A percentile compares a stretch with the other conserved stretches of the same genome.
These are phyloP conservation scores for Antigone vipio DNA, from an alignment of 2,113 vertebrate genomes.

Conservation along the genomic window DNA sequence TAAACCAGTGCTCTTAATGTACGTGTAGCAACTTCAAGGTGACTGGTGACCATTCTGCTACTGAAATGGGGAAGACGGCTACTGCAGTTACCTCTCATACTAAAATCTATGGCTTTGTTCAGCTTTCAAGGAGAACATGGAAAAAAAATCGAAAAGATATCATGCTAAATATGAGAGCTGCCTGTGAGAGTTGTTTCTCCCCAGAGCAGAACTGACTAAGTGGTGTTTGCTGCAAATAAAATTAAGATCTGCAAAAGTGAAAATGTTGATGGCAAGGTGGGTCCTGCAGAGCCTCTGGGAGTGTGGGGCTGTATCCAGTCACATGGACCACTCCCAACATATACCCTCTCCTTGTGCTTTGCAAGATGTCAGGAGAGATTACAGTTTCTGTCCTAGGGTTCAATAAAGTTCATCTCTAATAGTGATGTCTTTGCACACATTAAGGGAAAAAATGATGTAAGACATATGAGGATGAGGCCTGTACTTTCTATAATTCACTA, in stretches of 20 bases:
- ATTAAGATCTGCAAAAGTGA: not conserved
- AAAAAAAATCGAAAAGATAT: not conserved
- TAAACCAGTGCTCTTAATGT: not conserved
- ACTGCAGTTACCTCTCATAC: not conserved
- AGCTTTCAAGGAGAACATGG: not conserved
- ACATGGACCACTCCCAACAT: not conserved
- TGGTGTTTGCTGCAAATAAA: not conserved
- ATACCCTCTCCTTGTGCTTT: not conserved
- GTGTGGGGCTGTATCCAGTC: not conserved
- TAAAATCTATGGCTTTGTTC: not conserved
- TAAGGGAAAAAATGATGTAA: not conserved
- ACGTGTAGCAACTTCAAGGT: not conserved
- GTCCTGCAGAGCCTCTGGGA: not conserved
- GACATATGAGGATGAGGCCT: rapidly evolving
- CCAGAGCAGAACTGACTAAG: not conserved
- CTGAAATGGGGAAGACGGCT: not conserved
- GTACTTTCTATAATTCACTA: not conserved
- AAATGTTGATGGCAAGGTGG: not conserved
- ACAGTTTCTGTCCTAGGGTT: not conserved
- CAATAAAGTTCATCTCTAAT: not conserved
- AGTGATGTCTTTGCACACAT: not conserved
- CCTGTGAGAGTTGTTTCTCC: not conserved
- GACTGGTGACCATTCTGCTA: not conserved
- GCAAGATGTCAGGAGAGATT: not conserved
- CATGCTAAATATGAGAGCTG: not conserved